Conservation (phyloP, 92 coral and sea anemone genomes). For the Actinernus sp. region DNA sequence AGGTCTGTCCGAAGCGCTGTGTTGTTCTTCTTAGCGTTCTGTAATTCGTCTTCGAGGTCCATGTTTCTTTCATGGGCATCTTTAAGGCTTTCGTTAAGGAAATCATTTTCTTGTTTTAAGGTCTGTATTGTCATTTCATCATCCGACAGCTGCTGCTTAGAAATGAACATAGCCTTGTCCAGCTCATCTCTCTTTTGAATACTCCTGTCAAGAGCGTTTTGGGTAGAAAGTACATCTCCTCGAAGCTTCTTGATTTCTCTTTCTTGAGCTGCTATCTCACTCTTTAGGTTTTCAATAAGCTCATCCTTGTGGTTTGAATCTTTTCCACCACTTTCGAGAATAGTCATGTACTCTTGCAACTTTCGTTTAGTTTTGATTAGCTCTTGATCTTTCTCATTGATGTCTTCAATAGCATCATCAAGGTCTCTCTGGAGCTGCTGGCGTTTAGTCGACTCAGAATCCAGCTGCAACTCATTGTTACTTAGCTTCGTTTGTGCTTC, state of each 20-base stretch:
- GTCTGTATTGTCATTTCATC: constrained; percentile 58
- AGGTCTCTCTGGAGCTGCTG: constrained; percentile 72
- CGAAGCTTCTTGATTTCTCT: constrained; percentile 74
- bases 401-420: constrained; percentile 66
- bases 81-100: constrained; percentile 61
- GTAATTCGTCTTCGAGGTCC: constrained; percentile 54
- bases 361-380: constrained; percentile 71
- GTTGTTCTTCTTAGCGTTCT: constrained; percentile 65
- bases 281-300: constrained; percentile 71
- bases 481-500: constrained; percentile 70
- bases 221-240: constrained; percentile 56
- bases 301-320: constrained; percentile 79
- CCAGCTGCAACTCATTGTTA: constrained; percentile 75
- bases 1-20: constrained; percentile 47
- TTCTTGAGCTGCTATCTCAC: constrained; percentile 72
- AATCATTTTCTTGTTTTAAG: constrained; percentile 62
- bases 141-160: constrained; percentile 71
- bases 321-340: constrained; percentile 72
- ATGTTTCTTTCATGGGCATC: constrained; percentile 65
- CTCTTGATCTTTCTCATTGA: constrained; percentile 72
- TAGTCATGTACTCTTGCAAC: constrained; percentile 75
- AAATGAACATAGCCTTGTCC: constrained; percentile 58
- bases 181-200: constrained; percentile 63
- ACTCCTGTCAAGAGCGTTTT: constrained; percentile 47
- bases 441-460: constrained; percentile 62